Evolutionary conservation across 2,113 vertebrate genomes (phyloP).

Genomic region (Dermatemys mawii): DNA sequence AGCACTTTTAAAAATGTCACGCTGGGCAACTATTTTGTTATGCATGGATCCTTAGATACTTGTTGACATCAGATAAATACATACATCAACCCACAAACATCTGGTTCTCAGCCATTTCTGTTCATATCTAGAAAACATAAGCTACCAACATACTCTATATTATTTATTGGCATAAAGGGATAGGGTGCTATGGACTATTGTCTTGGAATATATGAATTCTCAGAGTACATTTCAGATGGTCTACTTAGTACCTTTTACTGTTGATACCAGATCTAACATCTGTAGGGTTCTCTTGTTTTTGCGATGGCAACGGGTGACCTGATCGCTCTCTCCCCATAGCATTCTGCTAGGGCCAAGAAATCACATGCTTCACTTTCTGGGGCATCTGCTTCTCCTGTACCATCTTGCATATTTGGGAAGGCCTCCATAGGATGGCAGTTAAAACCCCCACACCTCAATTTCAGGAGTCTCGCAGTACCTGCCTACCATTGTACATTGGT

Average conservation of each 20-base stretch:
- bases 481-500: neutral
- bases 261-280: neutral
- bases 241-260: constrained; percentile 10
- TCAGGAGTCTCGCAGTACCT: neutral
- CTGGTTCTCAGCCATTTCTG: neutral
- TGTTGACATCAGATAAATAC: neutral
- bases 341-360: neutral
- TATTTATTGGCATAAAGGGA: neutral
- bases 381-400: neutral
- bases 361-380: neutral
- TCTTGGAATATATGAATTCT: neutral
- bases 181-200: neutral
- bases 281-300: neutral
- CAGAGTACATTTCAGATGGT: neutral
- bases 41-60: neutral
- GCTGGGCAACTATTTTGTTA: neutral
- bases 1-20: neutral
- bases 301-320: neutral
- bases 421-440: neutral
- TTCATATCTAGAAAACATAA: neutral
- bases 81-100: neutral
- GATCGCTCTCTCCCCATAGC: neutral
- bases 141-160: neutral
- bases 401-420: neutral
- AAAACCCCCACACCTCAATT: neutral